phyloP scores from a whole-genome alignment of 2,113 vertebrate genomes.

The Pelmatolapia mariae region DNA sequence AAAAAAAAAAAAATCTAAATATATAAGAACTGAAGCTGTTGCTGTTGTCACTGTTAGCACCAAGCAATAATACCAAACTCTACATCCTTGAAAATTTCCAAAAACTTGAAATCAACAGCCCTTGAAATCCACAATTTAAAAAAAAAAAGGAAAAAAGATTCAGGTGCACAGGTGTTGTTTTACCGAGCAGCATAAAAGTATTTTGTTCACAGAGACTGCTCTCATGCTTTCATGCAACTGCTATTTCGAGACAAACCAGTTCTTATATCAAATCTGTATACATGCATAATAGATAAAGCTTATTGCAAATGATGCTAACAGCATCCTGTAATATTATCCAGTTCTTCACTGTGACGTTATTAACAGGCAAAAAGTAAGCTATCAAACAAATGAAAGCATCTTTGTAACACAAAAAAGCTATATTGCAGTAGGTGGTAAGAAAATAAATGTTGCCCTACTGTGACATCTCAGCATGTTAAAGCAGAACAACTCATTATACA shows the following conservation, averaged over 20 bases:
- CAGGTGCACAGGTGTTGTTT: neutral
- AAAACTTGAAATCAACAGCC: neutral
- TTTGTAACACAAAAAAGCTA: neutral
- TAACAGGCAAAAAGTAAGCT: neutral
- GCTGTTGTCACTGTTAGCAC: neutral
- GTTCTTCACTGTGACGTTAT: neutral
- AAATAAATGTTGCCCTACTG: neutral
- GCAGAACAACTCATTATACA: neutral
- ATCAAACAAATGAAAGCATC: neutral
- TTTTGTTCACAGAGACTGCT: neutral
- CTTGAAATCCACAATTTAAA: neutral
- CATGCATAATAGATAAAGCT: conserved; percentile 1
- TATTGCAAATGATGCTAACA: neutral
- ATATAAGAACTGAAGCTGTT: neutral
- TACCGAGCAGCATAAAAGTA: neutral
- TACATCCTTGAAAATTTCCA: neutral
- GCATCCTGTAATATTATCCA: neutral
- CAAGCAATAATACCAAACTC: neutral
- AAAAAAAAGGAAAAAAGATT: rapidly evolving
- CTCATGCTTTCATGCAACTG: neutral
- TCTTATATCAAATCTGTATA: neutral
- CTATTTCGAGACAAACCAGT: neutral
- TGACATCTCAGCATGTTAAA: neutral
- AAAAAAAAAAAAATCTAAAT: neutral
- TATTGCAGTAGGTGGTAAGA: neutral